A percentile compares a stretch with the other conserved stretches of the same genome.
Conservation (phyloP, 1,140 invertebrate species). For the Psilanteris sp. region DNA sequence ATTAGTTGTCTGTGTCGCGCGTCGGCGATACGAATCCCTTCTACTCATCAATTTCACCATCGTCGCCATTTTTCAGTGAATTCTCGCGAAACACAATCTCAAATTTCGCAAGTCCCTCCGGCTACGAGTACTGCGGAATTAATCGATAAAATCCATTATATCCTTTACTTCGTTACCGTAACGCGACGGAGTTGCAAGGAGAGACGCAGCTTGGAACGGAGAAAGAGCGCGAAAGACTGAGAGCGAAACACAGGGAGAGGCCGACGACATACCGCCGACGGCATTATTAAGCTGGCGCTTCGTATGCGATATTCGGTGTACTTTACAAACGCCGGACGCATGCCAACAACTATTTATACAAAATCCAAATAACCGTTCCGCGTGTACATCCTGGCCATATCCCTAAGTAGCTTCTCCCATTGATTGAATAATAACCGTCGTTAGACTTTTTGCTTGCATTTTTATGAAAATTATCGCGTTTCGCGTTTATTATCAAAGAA, state of each 20-base stretch:
- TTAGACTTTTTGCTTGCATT: no score
- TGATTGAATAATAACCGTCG: no score
- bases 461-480: no score
- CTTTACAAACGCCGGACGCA: slow-evolving; percentile 57
- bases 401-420: slow-evolving; percentile 22
- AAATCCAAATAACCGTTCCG: slow-evolving; percentile 59
- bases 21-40: background rate
- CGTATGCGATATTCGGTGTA: slow-evolving; percentile 58
- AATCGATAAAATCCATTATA: slow-evolving; percentile 61
- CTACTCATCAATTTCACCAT: slow-evolving; percentile 21
- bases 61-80: slow-evolving; percentile 39
- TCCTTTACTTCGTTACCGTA: slow-evolving; percentile 37
- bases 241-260: slow-evolving; percentile 13
- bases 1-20: slow-evolving; percentile 31
- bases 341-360: slow-evolving; percentile 64
- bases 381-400: slow-evolving; percentile 32
- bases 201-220: slow-evolving; percentile 12
- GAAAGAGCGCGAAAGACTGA: slow-evolving; percentile 19
- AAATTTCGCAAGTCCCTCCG: slow-evolving; percentile 41
- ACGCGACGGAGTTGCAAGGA: background rate
- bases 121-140: slow-evolving; percentile 45
- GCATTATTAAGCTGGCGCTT: slow-evolving; percentile 55
- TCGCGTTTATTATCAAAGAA: no score
- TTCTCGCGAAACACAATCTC: slow-evolving; percentile 47
- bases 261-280: slow-evolving; percentile 23